Percentiles rank a stretch among this genome's conserved stretches.
Conservation (phyloP, 2,888 invertebrate species). For the Diarsia mendica region DNA sequence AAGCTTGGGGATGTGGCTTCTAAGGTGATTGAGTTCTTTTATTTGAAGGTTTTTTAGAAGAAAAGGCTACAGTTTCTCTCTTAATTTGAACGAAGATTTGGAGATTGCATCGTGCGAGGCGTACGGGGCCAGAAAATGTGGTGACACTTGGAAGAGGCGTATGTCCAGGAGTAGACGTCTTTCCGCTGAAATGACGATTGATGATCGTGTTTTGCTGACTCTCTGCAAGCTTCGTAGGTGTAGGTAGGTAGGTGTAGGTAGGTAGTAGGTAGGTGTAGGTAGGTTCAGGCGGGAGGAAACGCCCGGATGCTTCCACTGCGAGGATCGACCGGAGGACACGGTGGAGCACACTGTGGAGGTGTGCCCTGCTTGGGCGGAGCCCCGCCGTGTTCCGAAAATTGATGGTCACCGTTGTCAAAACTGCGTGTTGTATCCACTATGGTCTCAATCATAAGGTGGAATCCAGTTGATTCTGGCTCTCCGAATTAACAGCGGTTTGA, state of each 20-base stretch:
- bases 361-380: no score
- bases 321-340: no score
- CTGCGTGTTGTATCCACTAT: neutral
- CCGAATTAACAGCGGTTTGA: neutral
- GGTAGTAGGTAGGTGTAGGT: no score
- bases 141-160: no score
- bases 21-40: conserved; percentile 77
- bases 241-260: no score
- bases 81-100: neutral
- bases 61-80: neutral
- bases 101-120: neutral
- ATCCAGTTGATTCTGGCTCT: neutral
- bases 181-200: no score
- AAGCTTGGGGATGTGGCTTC: conserved; percentile 86
- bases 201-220: neutral
- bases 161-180: no score
- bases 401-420: neutral
- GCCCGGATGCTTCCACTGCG: no score
- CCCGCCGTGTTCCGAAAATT: no score
- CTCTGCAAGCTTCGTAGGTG: neutral
- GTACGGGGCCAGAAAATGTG: no score
- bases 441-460: neutral
- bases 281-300: no score
- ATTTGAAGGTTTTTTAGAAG: neutral
- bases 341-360: no score